phyloP scores from a whole-genome alignment of 2,797 vertebrate genomes.

The Lepidocolaptes lacrymiger region DNA sequence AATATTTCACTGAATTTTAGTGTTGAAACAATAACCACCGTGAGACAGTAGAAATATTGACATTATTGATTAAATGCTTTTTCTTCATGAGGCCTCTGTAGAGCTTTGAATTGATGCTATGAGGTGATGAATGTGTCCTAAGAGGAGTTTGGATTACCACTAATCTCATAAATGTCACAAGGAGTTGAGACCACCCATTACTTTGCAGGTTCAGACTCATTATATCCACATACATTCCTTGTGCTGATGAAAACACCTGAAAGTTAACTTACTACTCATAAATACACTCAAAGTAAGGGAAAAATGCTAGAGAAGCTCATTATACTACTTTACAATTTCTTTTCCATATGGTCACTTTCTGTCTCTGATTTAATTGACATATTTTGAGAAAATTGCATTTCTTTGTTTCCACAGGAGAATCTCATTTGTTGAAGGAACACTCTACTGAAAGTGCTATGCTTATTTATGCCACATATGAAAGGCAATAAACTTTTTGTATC shows the following conservation, averaged over 20 bases:
- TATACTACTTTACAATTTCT: neutral
- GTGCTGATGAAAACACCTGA: neutral
- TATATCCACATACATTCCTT: neutral
- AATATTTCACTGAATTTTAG: neutral
- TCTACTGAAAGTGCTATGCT: neutral
- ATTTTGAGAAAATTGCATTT: neutral
- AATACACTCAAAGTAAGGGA: neutral
- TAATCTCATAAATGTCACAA: neutral
- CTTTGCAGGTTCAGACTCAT: neutral
- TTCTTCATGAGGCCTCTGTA: neutral
- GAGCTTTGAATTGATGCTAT: neutral
- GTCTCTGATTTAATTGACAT: neutral
- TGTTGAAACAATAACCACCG: neutral
- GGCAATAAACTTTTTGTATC: neutral
- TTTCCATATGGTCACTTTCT: neutral
- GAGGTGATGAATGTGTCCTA: neutral
- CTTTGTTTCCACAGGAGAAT: neutral
- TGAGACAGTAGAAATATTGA: neutral
- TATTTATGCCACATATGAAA: neutral
- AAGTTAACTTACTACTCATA: neutral
- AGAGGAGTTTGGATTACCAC: neutral
- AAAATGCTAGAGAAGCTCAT: neutral
- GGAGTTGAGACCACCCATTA: neutral
- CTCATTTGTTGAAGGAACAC: neutral
- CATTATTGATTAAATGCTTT: neutral